phyloP scores from a whole-genome alignment of 1,140 invertebrate genomes.

The Oreohelix idahoensis region DNA sequence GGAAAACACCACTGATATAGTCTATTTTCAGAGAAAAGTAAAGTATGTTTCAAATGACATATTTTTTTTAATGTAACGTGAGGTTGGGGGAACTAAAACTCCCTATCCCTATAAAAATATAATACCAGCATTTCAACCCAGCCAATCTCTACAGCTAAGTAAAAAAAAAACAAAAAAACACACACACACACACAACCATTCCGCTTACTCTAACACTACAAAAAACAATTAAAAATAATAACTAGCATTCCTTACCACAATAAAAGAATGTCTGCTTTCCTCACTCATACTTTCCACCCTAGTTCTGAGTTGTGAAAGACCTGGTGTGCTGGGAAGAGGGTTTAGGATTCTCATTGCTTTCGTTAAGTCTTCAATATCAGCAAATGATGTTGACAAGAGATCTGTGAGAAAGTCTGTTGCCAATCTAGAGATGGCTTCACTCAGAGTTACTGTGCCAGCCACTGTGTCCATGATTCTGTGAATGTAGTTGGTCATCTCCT shows the following conservation, averaged over 20 bases:
- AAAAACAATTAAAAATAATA: no score
- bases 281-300: background rate
- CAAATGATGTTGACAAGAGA: background rate
- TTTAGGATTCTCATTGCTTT: conserved; percentile 14
- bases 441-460: background rate
- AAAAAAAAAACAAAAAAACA: no score
- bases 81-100: no score
- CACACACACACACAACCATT: no score
- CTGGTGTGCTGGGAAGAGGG: background rate
- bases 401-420: background rate
- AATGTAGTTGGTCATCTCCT: conserved; percentile 25
- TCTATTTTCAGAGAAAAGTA: no score
- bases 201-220: no score
- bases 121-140: no score
- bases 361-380: background rate
- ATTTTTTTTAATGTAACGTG: no score
- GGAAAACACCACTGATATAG: no score
- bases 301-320: background rate
- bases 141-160: no score
- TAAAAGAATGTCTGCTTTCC: background rate
- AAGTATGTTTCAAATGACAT: no score
- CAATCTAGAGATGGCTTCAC: background rate
- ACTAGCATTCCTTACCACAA: background rate
- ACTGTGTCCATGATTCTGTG: conserved; percentile 26
- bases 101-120: no score